Percentiles rank a stretch among this genome's conserved stretches.
phyloP scores from a whole-genome alignment of 2,888 invertebrate species.

The Ecdyonurus torrentis region DNA sequence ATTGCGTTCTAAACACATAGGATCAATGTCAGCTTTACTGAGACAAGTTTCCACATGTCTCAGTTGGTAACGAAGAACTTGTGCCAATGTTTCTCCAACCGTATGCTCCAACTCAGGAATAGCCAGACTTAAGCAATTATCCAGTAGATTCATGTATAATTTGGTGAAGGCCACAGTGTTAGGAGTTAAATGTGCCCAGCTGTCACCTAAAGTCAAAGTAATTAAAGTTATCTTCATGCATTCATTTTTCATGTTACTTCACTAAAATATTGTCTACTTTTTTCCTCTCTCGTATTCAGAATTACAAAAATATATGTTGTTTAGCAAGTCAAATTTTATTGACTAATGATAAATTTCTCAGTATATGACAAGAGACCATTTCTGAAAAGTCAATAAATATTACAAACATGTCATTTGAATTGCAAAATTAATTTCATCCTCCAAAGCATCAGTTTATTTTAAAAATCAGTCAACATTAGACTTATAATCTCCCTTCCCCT shows the following conservation, averaged over 20 bases:
- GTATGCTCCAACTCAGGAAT: constrained; percentile 56
- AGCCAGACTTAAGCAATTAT: constrained; percentile 57
- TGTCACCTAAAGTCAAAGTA: constrained; percentile 31
- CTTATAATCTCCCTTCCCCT: too few species aligned
- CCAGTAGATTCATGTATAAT: constrained; percentile 51
- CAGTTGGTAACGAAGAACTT: constrained; percentile 58
- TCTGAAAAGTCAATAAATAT: not conserved
- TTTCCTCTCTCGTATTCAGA: too few species aligned
- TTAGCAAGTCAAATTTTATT: not conserved
- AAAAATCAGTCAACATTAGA: too few species aligned
- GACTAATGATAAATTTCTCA: not conserved
- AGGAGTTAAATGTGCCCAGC: constrained; percentile 57
- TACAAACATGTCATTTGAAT: not conserved
- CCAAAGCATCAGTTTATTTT: too few species aligned
- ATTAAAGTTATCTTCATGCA: not conserved
- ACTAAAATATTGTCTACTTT: not conserved
- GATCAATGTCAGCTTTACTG: constrained; percentile 26
- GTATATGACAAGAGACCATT: too few species aligned
- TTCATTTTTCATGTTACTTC: not conserved
- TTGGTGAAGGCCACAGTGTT: constrained; percentile 69
- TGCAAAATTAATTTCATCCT: not conserved
- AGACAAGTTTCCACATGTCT: constrained; percentile 40
- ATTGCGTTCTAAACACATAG: constrained; percentile 27
- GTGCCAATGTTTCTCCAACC: constrained; percentile 52
- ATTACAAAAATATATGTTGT: not conserved